These are phyloP conservation scores for Aphaenogaster floridana DNA, from an alignment of 1,140 invertebrate species.

Conservation along the genomic window DNA sequence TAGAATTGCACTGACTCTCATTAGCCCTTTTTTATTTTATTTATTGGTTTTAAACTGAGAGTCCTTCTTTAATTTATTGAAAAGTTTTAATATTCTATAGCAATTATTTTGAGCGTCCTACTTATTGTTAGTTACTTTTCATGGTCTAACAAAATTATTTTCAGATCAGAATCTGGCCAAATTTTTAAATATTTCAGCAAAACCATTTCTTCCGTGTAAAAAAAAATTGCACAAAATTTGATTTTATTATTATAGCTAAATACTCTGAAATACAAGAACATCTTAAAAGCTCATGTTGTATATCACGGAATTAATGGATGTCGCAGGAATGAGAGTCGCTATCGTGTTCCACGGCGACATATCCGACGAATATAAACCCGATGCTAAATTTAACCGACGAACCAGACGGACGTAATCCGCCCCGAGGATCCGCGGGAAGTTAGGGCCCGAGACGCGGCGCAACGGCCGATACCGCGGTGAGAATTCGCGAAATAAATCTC, in stretches of 20 bases:
- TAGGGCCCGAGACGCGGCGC: not conserved
- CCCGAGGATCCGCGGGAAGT: conserved; percentile 48
- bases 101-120: no score
- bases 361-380: conserved; percentile 48
- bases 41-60: no score
- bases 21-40: no score
- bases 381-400: conserved; percentile 67
- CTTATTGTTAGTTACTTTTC: no score
- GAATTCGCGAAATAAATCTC: conserved; percentile 71
- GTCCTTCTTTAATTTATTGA: no score
- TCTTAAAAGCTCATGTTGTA: not conserved
- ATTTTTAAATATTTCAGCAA: no score
- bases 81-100: no score
- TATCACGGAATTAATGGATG: not conserved
- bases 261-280: not conserved
- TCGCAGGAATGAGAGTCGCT: not conserved
- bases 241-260: not conserved
- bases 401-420: conserved; percentile 44
- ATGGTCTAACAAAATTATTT: no score
- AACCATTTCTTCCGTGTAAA: no score
- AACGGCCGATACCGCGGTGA: not conserved
- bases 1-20: no score
- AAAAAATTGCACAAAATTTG: not conserved
- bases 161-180: no score
- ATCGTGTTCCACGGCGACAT: conserved; percentile 21